A percentile compares a stretch with the other conserved stretches of the same genome.
Evolutionary conservation across 2,888 invertebrate species (phyloP).

Genomic region (Ametastegia equiseti): DNA sequence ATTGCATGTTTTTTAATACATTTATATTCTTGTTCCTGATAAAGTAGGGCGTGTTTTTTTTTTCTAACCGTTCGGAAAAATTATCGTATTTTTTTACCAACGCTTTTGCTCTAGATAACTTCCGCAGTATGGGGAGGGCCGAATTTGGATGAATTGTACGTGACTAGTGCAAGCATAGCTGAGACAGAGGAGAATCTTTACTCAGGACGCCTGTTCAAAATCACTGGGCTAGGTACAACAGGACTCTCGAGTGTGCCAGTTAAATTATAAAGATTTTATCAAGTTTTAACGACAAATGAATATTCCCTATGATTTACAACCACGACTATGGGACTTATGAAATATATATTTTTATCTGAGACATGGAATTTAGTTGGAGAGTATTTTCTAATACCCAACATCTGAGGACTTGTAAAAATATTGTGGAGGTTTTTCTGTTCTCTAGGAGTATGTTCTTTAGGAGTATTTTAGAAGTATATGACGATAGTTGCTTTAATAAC

Average conservation of each 20-base stretch:
- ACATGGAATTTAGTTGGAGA: too few relatives aligned
- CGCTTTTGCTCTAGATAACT: conserved; percentile 8
- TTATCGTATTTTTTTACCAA: neutral
- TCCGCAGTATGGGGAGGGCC: conserved; percentile 33
- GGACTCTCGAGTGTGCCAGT: conserved; percentile 33
- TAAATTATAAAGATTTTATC: neutral
- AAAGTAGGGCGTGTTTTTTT: neutral
- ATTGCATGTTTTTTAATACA: too few relatives aligned
- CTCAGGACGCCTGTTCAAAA: conserved; percentile 38
- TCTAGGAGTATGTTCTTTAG: too few relatives aligned
- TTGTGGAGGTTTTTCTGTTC: too few relatives aligned
- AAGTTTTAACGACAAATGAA: neutral
- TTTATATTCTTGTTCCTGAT: too few relatives aligned
- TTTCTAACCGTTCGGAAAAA: neutral
- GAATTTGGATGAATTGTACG: conserved; percentile 41
- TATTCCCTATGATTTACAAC: neutral
- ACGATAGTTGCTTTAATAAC: too few relatives aligned
- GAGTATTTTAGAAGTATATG: too few relatives aligned
- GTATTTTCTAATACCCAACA: too few relatives aligned
- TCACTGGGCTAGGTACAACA: conserved; percentile 41
- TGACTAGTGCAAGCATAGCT: conserved; percentile 18
- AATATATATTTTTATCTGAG: too few relatives aligned
- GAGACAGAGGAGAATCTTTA: neutral
- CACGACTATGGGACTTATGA: too few relatives aligned
- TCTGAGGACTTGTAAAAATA: too few relatives aligned